Conservation (phyloP, 2,113 vertebrate genomes). For the Hydrochoerus hydrochaeris region DNA sequence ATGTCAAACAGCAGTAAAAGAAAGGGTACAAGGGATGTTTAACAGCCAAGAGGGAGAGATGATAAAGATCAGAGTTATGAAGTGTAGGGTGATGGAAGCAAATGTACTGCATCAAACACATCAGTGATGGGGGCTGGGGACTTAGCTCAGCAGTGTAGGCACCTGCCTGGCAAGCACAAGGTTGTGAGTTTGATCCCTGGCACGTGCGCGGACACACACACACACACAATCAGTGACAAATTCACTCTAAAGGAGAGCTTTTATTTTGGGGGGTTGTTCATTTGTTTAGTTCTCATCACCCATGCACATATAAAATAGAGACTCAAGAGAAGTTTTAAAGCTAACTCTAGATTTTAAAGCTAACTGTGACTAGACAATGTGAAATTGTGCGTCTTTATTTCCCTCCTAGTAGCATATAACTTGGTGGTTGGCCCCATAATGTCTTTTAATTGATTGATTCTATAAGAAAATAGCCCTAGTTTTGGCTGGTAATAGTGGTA, state of each 20-base stretch:
- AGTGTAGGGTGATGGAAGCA: not conserved
- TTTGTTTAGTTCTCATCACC: not conserved
- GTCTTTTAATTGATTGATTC: not conserved
- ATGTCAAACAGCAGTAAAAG: not conserved
- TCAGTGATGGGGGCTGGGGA: too few relatives aligned
- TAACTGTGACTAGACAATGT: not conserved
- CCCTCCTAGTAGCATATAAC: not conserved
- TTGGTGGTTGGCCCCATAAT: not conserved
- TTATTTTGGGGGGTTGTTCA: not conserved
- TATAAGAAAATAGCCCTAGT: not conserved
- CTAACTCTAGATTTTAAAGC: not conserved
- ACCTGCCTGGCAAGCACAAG: too few relatives aligned
- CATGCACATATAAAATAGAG: not conserved
- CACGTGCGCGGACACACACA: too few relatives aligned
- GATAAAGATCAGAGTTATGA: constrained; percentile 9
- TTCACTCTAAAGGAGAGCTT: not conserved
- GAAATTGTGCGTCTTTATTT: not conserved
- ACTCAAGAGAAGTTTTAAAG: not conserved
- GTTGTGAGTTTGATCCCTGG: too few relatives aligned
- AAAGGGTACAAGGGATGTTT: not conserved
- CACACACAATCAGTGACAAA: not conserved
- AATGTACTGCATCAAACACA: not conserved
- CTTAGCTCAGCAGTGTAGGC: too few relatives aligned
- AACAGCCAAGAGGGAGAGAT: not conserved
- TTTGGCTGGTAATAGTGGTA: not conserved